Base-by-base conservation (phyloP, 1,140 invertebrate species). In the Chionoecetes opilio region DNA sequence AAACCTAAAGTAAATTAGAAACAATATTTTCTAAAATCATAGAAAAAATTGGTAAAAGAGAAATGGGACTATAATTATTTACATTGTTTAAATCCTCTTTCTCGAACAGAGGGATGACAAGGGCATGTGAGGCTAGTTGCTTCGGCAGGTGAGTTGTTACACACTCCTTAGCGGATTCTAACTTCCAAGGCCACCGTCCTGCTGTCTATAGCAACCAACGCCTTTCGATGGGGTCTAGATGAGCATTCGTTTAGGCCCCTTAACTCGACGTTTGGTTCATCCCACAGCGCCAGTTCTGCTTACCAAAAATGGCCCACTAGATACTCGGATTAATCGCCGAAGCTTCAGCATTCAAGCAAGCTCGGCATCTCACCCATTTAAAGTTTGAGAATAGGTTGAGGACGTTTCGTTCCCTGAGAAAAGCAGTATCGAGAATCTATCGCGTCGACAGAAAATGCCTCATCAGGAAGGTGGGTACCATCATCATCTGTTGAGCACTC, bases 61-160 rank as follows among this genome's bases (percentile, higher is more conserved):
- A n/a, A n/a, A n/a, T n/a, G n/a, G n/a, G n/a, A n/a, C n/a, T n/a
- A n/a, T n/a, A n/a, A n/a, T n/a, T n/a, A n/a, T n/a, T n/a, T n/a
- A n/a, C n/a, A n/a, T n/a, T n/a, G n/a, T n/a, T n/a, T n/a, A n/a
- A n/a, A n/a, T n/a, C n/a, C n/a, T n/a, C n/a, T n/a, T n/a, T n/a
- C n/a, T n/a, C n/a, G n/a, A n/a, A n/a, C n/a, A n/a, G n/a, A n/a
- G n/a, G n/a, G n/a, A n/a, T n/a, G n/a, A n/a, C n/a, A n/a, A n/a
- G n/a, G n/a, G n/a, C n/a, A n/a, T n/a, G n/a, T n/a, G n/a, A n/a
- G 98, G 98, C 98, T 98, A 98, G 98, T 98, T 98, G 97, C 98
- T 98, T 98, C 98, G 98, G 98, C 98, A 98, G 98, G 98, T 98
- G 98, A 98, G 98, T 98, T 98, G 98, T 98, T 98, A 98, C 98